Base-by-base conservation (phyloP, 1,140 invertebrate genomes). In the Drosophila nasuta region DNA sequence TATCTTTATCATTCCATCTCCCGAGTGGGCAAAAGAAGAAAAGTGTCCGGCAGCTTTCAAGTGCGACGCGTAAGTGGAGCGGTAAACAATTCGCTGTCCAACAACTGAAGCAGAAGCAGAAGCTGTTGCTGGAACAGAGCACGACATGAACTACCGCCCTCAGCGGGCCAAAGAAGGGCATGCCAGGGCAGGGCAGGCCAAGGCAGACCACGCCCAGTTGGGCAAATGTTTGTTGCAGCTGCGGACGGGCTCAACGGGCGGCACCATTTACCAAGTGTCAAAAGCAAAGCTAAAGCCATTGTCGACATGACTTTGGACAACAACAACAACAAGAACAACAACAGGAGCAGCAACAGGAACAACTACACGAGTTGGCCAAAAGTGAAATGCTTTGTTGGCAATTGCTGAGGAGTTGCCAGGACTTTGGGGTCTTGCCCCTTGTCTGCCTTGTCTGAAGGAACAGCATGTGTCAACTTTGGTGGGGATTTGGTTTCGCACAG, bases 211-310 rank as follows among this genome's bases (percentile, higher is more conserved):
- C 71, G 71, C 71, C 71, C 71, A 54, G 38, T 48, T 54, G 73
- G 67, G 48, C 59, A 68, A 76, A 68, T 81, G 78, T 67, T 81
- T 67, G 83, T 72, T 87, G 80, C 83, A 79, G 79, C 68, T 76
- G 79, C 69, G 17, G 25, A 62, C 30, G 68, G 56, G 75, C 86
- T 78, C 85, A 88, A 79, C 88, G 79, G 88, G 88, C 81, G 87
- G 88, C 87, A 81, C 88, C 88, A 88, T 91, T 91, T 91, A 88
- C 88, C 83, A 91, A 91, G 88, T 91, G 88, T 91, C 88, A 91
- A 88, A 91, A 91, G 88, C 88, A 91, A 91, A 91, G 88, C 88
- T 91, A 91, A 88, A 91, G 82, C 88, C 80, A 91, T 91, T 91
- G 88, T 91, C 88, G 81, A 91, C 88, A 91, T 91, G 88, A 91